Percentiles rank a stretch among this genome's conserved stretches.
Evolutionary conservation across 2,888 invertebrate genomes (phyloP).

Genomic region (Neoitamus cyanurus): DNA sequence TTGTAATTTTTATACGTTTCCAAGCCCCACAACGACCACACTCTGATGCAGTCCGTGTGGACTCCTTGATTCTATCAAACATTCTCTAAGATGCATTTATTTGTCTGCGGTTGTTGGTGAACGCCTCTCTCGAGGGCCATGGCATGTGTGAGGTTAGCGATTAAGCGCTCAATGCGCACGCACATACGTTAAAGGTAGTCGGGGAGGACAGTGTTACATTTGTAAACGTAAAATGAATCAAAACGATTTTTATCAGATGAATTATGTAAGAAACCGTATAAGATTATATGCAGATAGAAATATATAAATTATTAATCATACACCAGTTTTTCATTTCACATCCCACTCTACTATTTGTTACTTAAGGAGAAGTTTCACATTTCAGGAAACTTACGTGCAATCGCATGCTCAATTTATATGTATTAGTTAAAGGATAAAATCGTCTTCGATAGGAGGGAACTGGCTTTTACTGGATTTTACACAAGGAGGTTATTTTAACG

Average conservation of each 20-base stretch:
- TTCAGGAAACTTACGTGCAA: no score
- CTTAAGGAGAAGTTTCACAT: background rate
- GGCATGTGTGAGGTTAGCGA: background rate
- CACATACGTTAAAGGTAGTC: background rate
- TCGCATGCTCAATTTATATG: no score
- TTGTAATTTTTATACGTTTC: background rate
- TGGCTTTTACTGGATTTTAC: no score
- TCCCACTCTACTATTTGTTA: background rate
- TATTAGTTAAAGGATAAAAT: no score
- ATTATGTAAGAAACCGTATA: conserved; percentile 36
- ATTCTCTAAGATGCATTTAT: conserved; percentile 23
- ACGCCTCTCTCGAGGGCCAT: background rate
- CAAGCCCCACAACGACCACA: background rate
- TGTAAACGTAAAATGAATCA: background rate
- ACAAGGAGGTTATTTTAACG: no score
- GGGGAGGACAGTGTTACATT: conserved; percentile 6
- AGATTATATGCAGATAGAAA: conserved; percentile 34
- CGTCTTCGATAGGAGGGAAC: no score
- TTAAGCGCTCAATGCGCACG: background rate
- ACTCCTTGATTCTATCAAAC: background rate
- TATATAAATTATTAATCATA: conserved; percentile 37
- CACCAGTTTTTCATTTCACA: background rate
- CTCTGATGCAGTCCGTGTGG: background rate
- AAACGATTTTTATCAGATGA: conserved; percentile 33
- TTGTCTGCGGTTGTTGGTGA: background rate